phyloP scores from a whole-genome alignment of 2,888 invertebrate species.

The Opisthograptis luteolata region DNA sequence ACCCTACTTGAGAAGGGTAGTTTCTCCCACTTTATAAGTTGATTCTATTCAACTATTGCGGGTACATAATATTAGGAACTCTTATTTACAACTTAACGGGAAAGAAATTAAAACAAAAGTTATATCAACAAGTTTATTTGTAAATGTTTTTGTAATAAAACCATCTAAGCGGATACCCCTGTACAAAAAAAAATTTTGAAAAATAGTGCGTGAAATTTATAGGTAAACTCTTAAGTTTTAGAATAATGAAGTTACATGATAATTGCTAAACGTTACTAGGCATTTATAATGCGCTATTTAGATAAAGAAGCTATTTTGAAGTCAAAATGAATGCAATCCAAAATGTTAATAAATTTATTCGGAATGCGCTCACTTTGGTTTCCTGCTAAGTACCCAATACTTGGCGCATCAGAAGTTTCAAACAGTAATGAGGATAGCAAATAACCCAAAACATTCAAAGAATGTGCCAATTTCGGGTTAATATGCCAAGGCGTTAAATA shows the following conservation, averaged over 20 bases:
- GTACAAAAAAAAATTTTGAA: conserved; percentile 35
- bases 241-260: conserved; percentile 52
- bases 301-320: conserved; percentile 47
- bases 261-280: conserved; percentile 56
- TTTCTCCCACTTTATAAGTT: too few relatives aligned
- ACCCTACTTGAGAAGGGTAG: too few relatives aligned
- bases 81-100: neutral
- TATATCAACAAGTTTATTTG: conserved; percentile 30
- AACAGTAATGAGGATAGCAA: too few relatives aligned
- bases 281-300: conserved; percentile 72
- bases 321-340: conserved; percentile 68
- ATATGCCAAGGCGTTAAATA: too few relatives aligned
- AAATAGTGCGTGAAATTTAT: conserved; percentile 27
- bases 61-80: too few relatives aligned
- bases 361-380: conserved; percentile 64
- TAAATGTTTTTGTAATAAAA: conserved; percentile 25
- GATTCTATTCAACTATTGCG: too few relatives aligned
- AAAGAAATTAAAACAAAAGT: conserved; percentile 1
- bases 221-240: conserved; percentile 51
- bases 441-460: too few relatives aligned
- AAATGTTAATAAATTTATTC: conserved; percentile 23
- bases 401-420: conserved; percentile 26
- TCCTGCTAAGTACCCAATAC: conserved; percentile 20
- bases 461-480: too few relatives aligned
- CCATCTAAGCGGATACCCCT: conserved; percentile 19